Evolutionary conservation across 2,113 vertebrate species (phyloP).

Genomic region (Hypocryptadius cinnamomeus): DNA sequence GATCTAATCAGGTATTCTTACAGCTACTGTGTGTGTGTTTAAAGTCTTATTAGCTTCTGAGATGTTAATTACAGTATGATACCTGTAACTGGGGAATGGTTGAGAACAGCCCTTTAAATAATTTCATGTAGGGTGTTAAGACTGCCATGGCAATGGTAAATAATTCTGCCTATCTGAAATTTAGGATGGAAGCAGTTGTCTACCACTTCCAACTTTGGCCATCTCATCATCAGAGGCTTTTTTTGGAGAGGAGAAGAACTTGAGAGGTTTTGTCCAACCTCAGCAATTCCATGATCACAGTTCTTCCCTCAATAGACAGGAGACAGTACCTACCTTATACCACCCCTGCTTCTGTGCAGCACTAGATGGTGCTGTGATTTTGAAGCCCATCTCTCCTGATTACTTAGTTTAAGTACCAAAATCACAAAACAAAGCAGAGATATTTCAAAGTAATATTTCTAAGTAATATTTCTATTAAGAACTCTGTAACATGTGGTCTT

Average conservation of each 20-base stretch:
- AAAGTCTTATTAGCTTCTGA: neutral
- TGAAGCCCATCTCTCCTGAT: neutral
- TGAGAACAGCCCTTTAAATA: neutral
- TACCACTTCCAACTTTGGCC: neutral
- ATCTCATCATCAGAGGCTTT: neutral
- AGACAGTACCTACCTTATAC: neutral
- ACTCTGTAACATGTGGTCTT: neutral
- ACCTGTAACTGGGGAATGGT: neutral
- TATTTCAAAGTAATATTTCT: neutral
- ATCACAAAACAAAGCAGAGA: neutral
- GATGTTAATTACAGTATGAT: neutral
- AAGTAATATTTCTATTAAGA: neutral
- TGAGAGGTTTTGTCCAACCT: neutral
- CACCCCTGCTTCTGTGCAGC: neutral
- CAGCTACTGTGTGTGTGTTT: neutral
- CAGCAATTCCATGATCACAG: neutral
- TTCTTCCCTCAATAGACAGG: neutral
- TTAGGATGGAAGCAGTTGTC: neutral
- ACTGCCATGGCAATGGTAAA: neutral
- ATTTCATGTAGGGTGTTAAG: neutral
- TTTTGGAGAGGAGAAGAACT: neutral
- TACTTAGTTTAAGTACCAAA: neutral
- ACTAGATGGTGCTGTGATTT: conserved; percentile 35
- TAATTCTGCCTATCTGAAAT: neutral
- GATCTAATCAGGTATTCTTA: conserved; percentile 69